Conservation (phyloP, 2,113 vertebrate species). For the Megatriorchis doriae region DNA sequence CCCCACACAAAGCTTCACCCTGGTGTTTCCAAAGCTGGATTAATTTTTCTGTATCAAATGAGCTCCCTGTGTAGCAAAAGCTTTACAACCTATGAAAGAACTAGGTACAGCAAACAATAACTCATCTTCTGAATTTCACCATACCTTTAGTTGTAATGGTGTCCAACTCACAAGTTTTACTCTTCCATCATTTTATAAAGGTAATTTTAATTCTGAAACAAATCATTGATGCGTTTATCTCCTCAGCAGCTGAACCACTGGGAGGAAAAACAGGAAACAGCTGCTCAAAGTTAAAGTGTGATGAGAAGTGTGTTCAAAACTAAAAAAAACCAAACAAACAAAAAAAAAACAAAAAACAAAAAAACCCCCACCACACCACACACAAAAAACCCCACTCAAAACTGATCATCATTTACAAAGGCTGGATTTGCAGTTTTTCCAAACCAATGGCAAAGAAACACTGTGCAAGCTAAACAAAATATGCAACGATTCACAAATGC, state of each 20-base stretch:
- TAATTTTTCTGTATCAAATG: background rate
- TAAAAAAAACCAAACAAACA: background rate
- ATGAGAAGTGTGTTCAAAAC: constrained; percentile 2
- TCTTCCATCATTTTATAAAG: background rate
- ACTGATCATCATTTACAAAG: background rate
- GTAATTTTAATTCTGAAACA: constrained; percentile 1
- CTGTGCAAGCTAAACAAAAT: background rate
- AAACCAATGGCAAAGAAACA: background rate
- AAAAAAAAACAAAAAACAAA: too few species aligned
- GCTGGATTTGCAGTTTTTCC: background rate
- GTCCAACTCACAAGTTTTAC: background rate
- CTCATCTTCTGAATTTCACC: background rate
- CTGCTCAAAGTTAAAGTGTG: constrained; percentile 5
- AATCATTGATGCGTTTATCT: background rate
- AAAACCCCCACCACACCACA: too few species aligned
- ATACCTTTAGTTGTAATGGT: background rate
- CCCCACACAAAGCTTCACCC: background rate
- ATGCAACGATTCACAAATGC: background rate
- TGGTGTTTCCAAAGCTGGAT: background rate
- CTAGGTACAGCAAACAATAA: background rate
- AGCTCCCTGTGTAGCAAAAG: background rate
- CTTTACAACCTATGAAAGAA: background rate
- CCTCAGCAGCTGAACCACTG: background rate
- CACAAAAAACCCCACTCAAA: background rate
- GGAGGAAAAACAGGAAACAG: constrained; percentile 61